Evolutionary conservation across 2,113 vertebrate species (phyloP).

Genomic region (Phylloscopus trochiloides): DNA sequence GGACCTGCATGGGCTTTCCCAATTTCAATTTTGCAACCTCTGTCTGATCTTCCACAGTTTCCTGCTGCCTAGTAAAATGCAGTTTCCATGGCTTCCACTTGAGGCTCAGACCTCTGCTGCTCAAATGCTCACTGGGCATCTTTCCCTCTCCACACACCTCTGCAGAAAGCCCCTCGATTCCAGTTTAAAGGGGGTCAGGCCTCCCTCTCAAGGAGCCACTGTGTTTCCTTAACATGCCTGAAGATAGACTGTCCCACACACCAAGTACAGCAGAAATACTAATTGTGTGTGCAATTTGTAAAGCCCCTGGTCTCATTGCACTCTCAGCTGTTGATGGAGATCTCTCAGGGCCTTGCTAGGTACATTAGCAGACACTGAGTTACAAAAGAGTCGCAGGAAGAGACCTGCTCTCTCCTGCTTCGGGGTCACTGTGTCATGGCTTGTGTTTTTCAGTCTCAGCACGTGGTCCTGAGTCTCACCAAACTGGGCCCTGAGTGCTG

Average conservation of each 20-base stretch:
- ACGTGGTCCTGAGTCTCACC: not conserved
- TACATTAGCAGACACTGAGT: not conserved
- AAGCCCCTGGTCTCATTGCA: not conserved
- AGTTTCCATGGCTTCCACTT: constrained; percentile 56
- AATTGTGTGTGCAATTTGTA: not conserved
- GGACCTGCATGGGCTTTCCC: not conserved
- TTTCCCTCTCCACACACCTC: not conserved
- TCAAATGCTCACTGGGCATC: not conserved
- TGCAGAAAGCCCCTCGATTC: not conserved
- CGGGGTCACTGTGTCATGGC: not conserved
- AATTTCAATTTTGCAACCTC: accelerated
- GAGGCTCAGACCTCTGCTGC: not conserved
- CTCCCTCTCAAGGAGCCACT: not conserved
- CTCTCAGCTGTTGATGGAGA: not conserved
- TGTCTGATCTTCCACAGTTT: not conserved
- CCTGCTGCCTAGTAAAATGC: not conserved
- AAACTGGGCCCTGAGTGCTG: not conserved
- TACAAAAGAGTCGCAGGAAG: not conserved
- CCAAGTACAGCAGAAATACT: not conserved
- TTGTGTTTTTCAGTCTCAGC: not conserved
- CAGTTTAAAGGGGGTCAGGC: not conserved
- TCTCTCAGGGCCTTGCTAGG: not conserved
- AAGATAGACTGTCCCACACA: not conserved
- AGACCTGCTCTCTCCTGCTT: not conserved
- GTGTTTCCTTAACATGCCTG: not conserved